Conservation (phyloP, 2,888 invertebrate species). For the Hanleya hanleyi region DNA sequence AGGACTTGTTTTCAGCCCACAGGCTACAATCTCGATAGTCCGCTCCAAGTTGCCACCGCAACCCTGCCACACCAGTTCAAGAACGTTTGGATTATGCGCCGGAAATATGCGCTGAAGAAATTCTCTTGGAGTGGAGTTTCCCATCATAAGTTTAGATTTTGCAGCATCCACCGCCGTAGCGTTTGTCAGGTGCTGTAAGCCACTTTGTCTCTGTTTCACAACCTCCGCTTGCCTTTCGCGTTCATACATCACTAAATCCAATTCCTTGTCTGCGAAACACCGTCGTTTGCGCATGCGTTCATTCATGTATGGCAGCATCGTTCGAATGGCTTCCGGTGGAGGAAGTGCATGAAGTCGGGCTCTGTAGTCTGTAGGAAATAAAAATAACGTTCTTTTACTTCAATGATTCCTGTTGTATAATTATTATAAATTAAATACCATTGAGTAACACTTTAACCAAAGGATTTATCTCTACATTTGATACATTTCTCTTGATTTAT, state of each 20-base stretch:
- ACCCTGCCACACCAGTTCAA: constrained; percentile 63
- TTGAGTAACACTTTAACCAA: too few relatives aligned
- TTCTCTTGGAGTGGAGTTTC: constrained; percentile 45
- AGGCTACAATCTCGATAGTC: constrained; percentile 57
- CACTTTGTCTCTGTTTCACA: constrained; percentile 26
- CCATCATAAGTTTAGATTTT: constrained; percentile 25
- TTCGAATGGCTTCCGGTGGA: constrained; percentile 55
- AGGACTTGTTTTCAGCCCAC: constrained; percentile 26
- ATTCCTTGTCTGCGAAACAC: constrained; percentile 74
- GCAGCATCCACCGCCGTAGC: background rate
- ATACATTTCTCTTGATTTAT: too few relatives aligned
- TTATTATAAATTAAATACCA: too few relatives aligned
- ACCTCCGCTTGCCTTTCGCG: constrained; percentile 59
- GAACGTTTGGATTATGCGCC: constrained; percentile 50
- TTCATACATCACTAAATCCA: constrained; percentile 72
- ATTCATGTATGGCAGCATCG: constrained; percentile 73
- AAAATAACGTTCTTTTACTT: too few relatives aligned
- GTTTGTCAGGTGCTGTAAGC: constrained; percentile 9
- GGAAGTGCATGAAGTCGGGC: constrained; percentile 57
- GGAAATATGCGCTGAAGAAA: constrained; percentile 60
- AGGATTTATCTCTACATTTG: too few relatives aligned
- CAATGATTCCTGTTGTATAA: too few relatives aligned
- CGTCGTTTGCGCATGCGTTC: constrained; percentile 78
- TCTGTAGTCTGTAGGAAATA: constrained; percentile 62
- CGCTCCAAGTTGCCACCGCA: constrained; percentile 57